Base-by-base conservation (phyloP, 2,113 vertebrate genomes). In the Phrynocephalus versicolor region DNA sequence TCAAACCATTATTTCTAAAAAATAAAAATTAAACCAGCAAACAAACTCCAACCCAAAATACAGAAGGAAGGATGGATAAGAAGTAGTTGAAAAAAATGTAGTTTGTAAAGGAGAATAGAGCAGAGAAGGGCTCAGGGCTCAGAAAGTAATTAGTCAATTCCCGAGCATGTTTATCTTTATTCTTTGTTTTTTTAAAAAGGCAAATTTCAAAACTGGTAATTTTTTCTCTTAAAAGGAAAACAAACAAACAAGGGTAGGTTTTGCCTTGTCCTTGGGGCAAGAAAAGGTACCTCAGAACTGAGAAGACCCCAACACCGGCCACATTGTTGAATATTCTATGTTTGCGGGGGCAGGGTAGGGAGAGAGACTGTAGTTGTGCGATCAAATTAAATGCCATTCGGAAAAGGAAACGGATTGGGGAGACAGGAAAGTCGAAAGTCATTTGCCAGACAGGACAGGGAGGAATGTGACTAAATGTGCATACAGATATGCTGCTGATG, bases 401-500 rank as follows among this genome's bases (percentile, higher is more conserved):
- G 39, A 81, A 95, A 94, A 94, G 90, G 83, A 86, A 92, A 94
- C 94, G 94, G 93, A 92, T 95, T 92, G 95, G 93, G 92, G 94
- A 92, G 76, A 21, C n/a, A 33, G 27, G 58, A 3, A n/a, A 41
- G 41, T 91, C 91, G 94, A 95, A 95, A 93, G 92, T 95, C 90
- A 90, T 94, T 95, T 90, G 93, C 88, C 92, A 93, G 94, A 96
- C 92, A 96, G 94, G 96, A 96, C 93, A 94, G 93, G 93, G 88
- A 96, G 95, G 96, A 96, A 96, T 95, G 94, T 96, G 95, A 93
- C 91, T 93, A 93, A 95, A 80, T 94, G 96, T 90, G 93, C 94
- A 96, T 96, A 97, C 93, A 94, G 96, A 94, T 95, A 94, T 90
- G 95, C 94, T 94, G 93, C 91, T 95, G 94, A 88, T 95, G 96